Evolutionary conservation across 2,888 invertebrate species (phyloP), one percentile per base, ranked within the genome.

Genomic region (Amphimallon solstitiale): DNA sequence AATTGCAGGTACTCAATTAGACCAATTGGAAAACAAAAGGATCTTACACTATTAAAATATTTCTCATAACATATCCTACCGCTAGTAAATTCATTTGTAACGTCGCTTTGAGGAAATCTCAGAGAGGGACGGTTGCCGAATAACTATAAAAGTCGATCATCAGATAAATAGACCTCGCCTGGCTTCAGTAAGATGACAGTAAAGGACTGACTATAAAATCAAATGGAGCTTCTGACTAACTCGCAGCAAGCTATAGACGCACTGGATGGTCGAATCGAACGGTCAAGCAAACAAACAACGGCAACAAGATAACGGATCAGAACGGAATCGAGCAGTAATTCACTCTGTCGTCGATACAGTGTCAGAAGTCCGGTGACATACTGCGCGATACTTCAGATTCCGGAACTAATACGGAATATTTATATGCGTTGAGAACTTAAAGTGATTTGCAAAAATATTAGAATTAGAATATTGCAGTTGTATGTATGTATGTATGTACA

Each of bases 111-210:
- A n/a, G n/a, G n/a, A 9, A 29, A 29, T 29, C 29, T 29, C 29
- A 29, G 29, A 29, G 29, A 29, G 29, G 29, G n/a, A n/a, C 9
- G 12, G 48, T 35, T 15, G 7, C 14, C 35, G 51, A 51, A 51
- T 51, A 51, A 51, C 15, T 35, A 34, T 51, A 51, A 51, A 51
- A 51, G 35, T 34, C 51, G 51, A 51, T 51, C 51, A 51, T 51
- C 51, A 51, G 51, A 51, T 51, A 51, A 51, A 51, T 35, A 34
- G 51, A 35, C 51, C 51, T 51, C 34, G 35, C 51, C 51, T n/a
- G 51, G 35, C 51, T 35, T 51, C 51, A 35, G 34, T 35, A 35
- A 51, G 51, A 51, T 51, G 35, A 51, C 15, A 35, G 35, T 35
- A 35, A 35, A 51, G 17, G 35, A 51, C 34, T 35, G 7, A 17